phyloP scores from a whole-genome alignment of 64 coral and sea anemone species.

The Montipora capricornis region DNA sequence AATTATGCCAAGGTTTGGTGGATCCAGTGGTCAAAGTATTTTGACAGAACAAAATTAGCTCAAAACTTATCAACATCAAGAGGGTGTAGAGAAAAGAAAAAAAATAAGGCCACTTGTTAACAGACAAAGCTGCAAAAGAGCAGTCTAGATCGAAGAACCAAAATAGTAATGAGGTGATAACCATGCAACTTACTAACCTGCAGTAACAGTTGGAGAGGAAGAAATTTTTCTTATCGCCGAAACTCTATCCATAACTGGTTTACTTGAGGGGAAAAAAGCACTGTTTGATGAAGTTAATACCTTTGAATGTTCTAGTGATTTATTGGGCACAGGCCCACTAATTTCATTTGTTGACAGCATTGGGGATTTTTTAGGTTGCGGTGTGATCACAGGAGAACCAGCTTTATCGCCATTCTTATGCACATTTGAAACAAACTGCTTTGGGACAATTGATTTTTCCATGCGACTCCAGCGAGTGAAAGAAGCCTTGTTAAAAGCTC shows the following conservation, averaged over 20 bases:
- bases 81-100: too few relatives aligned
- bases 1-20: too few relatives aligned
- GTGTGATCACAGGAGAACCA: background rate
- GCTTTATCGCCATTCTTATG: background rate
- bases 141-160: background rate
- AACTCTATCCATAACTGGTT: background rate
- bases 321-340: background rate
- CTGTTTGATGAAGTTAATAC: background rate
- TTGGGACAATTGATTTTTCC: conserved; percentile 30
- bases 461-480: conserved; percentile 89
- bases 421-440: background rate
- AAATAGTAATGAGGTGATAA: background rate
- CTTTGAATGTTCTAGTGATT: background rate
- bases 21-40: too few relatives aligned
- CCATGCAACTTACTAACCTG: conserved; percentile 48
- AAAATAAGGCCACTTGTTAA: too few relatives aligned
- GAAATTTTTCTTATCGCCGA: background rate
- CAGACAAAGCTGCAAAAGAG: background rate
- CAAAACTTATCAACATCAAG: too few relatives aligned
- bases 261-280: background rate
- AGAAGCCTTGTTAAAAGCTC: conserved; percentile 69
- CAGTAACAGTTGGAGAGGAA: conserved; percentile 59
- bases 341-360: background rate
- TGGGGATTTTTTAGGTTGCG: background rate
- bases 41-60: too few relatives aligned